phyloP scores from a whole-genome alignment of 2,888 invertebrate genomes.

The Callyntrura guangdongensis region DNA sequence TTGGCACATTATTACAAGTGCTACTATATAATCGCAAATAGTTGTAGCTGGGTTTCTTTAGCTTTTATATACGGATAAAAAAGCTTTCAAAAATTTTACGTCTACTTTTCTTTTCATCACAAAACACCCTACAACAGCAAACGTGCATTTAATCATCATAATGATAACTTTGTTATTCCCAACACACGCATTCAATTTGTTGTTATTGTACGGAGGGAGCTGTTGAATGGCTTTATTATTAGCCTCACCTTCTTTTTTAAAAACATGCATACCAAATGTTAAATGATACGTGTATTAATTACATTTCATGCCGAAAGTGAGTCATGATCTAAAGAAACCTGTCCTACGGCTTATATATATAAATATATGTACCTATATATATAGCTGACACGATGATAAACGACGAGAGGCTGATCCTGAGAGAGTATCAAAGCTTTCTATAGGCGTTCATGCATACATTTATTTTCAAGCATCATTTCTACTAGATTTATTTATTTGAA shows the following conservation, averaged over 20 bases:
- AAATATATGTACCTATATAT: too few species aligned
- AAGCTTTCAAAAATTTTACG: not conserved
- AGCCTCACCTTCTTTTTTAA: constrained; percentile 15
- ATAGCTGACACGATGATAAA: too few species aligned
- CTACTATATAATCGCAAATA: too few species aligned
- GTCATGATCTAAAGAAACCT: constrained; percentile 17
- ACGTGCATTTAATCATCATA: not conserved
- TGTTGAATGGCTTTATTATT: constrained; percentile 24
- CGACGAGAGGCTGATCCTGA: too few species aligned
- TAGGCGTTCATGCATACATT: too few species aligned
- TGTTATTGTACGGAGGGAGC: too few species aligned
- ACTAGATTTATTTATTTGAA: constrained; percentile 35
- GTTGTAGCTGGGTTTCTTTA: too few species aligned
- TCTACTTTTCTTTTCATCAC: constrained; percentile 25
- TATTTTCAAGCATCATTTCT: constrained; percentile 11
- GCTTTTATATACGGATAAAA: too few species aligned
- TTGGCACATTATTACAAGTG: too few species aligned
- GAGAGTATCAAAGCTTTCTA: too few species aligned
- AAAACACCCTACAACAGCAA: too few species aligned
- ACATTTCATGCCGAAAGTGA: constrained; percentile 39
- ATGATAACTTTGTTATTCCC: constrained; percentile 5
- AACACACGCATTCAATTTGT: constrained; percentile 23
- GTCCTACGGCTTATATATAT: not conserved
- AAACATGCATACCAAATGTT: constrained; percentile 27
- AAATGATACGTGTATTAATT: constrained; percentile 54